A percentile compares a stretch with the other conserved stretches of the same genome.
These are phyloP conservation scores for Brienomyrus brachyistius DNA, from an alignment of 2,113 vertebrate species.

Conservation along the genomic window DNA sequence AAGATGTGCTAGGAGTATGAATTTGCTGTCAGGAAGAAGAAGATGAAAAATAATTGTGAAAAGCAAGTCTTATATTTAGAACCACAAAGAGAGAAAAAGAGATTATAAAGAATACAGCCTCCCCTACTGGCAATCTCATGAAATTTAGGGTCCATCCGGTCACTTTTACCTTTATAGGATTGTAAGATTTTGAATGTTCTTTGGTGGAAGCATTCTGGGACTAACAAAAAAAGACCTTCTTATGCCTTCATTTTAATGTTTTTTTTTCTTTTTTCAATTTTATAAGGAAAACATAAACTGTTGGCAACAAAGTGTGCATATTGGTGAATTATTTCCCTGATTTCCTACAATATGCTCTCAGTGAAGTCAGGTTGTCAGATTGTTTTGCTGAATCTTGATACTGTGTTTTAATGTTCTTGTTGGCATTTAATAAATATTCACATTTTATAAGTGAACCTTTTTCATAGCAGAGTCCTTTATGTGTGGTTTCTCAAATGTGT, in stretches of 20 bases:
- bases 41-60: slow-evolving; percentile 11
- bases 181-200: slow-evolving; percentile 43
- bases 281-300: background rate
- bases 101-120: slow-evolving; percentile 48
- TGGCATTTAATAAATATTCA: slow-evolving; percentile 70
- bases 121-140: slow-evolving; percentile 51
- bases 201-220: slow-evolving; percentile 40
- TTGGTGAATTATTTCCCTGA: slow-evolving; percentile 1
- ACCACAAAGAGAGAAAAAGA: slow-evolving; percentile 53
- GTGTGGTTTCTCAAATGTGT: background rate
- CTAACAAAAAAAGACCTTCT: background rate
- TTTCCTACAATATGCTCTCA: slow-evolving; percentile 1
- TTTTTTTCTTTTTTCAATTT: background rate
- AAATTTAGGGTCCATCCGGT: slow-evolving; percentile 35
- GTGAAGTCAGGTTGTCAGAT: slow-evolving; percentile 44
- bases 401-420: slow-evolving; percentile 68
- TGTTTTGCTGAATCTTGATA: slow-evolving; percentile 65
- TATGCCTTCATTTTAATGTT: background rate
- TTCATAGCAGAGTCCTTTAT: background rate
- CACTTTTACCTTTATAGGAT: slow-evolving; percentile 19
- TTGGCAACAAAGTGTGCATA: background rate
- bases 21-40: background rate
- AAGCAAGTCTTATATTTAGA: slow-evolving; percentile 39
- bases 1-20: background rate
- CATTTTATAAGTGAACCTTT: slow-evolving; percentile 59